Evolutionary conservation across 2,888 invertebrate genomes (phyloP), one percentile per base, ranked within the genome.

Genomic region (Augiades crinisus): DNA sequence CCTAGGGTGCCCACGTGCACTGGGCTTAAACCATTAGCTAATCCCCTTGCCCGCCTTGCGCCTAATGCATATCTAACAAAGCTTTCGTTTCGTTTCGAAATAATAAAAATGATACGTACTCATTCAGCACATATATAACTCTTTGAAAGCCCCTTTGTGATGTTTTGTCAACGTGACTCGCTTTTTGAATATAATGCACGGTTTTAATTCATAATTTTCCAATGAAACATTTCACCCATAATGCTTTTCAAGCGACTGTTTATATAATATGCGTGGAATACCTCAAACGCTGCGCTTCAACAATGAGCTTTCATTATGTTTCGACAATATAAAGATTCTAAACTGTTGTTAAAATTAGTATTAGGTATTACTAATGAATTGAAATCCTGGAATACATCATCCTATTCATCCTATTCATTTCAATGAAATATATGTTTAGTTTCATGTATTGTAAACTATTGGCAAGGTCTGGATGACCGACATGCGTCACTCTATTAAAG

Each of bases 21-120:
- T 52, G 54, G 55, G 57, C 53, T 58, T 58, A 61, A 59, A 58
- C 62, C 66, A 65, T 67, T 67, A 65, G 61, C 61, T 64, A 63
- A 65, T 64, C 63, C 63, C 56, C 45, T 60, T 54, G 72, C 72
- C 60, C 65, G 65, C 57, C 62, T 47, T 72, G 68, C 64, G 62
- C 64, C 72, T 74, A 75, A 75, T 76, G 76, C 75, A 73, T 68
- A 69, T 66, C 65, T 61, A 59, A 60, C 55, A 60, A 67, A 68
- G 63, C 65, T 68, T 63, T 60, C 57, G 59, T 58, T 67, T 43
- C 56, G 57, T 67, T 65, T 57, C 56, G 60, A 60, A 60, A 55
- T 58, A 60, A 56, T 52, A 44, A 53, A 56, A 43, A 55, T 56
- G 47, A 57, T 58, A 50, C 47, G 33, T 45, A 30, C 30, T 24